These are phyloP conservation scores for Epsilonema sp. DNA, from an alignment of 2,888 invertebrate species.

Conservation along the genomic window DNA sequence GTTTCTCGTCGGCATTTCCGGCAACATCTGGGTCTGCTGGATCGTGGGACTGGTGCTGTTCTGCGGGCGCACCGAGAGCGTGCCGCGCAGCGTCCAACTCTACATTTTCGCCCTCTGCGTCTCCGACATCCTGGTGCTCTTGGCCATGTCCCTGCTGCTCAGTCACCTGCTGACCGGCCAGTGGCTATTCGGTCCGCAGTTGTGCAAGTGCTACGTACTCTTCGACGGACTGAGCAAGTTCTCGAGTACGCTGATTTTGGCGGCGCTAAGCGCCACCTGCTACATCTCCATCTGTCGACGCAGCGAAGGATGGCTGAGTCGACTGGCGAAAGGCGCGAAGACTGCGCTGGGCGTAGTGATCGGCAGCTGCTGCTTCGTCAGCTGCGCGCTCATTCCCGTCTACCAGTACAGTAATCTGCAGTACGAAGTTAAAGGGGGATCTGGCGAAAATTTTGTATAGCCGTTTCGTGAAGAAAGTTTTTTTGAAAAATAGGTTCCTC, in stretches of 20 bases:
- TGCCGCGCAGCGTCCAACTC: not conserved
- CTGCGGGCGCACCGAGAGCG: not conserved
- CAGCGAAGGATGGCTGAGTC: not conserved
- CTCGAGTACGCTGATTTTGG: not conserved
- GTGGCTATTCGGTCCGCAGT: not conserved
- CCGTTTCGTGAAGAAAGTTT: too few species aligned
- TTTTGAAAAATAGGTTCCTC: too few species aligned
- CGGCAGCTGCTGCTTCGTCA: not conserved
- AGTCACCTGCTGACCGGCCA: not conserved
- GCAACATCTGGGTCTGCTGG: not conserved
- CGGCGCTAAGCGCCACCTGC: constrained; percentile 2
- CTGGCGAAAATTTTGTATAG: too few species aligned
- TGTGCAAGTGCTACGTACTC: not conserved
- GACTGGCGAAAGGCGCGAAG: not conserved
- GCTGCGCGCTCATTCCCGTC: not conserved
- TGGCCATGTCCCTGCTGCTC: not conserved
- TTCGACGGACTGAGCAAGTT: constrained; percentile 1
- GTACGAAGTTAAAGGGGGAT: too few species aligned
- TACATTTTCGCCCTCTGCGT: constrained; percentile 1
- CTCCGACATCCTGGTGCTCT: not conserved
- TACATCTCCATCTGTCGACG: constrained; percentile 1
- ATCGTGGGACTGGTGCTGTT: not conserved
- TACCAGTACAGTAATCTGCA: too few species aligned
- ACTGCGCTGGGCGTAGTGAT: not conserved
- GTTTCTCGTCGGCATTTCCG: not conserved